phyloP scores from a whole-genome alignment of 1,140 invertebrate species.

The Whitmania pigra region DNA sequence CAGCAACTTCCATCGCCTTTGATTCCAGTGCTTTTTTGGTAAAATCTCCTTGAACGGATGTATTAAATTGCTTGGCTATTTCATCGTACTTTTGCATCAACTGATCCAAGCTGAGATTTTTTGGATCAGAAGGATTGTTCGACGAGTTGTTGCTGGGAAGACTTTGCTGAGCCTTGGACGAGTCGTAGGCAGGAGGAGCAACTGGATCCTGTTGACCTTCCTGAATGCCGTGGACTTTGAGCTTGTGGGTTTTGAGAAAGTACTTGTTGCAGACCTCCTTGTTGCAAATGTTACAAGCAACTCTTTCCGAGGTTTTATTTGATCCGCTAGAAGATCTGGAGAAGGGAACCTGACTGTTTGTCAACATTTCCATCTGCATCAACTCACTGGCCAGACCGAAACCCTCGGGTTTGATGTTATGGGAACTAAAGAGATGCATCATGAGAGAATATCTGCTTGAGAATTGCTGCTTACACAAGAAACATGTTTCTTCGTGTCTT shows the following conservation, averaged over 20 bases:
- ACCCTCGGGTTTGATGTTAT: slow-evolving; percentile 20
- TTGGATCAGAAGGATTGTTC: neutral
- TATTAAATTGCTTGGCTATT: slow-evolving; percentile 1
- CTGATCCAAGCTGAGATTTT: slow-evolving; percentile 1
- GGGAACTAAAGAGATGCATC: slow-evolving; percentile 15
- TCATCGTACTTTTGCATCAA: slow-evolving; percentile 10
- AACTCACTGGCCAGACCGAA: slow-evolving; percentile 21
- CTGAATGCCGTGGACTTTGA: slow-evolving; percentile 16
- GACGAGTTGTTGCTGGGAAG: neutral
- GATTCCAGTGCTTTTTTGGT: neutral
- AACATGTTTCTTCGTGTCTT: slow-evolving; percentile 27
- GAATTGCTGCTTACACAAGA: slow-evolving; percentile 38
- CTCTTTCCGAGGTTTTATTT: slow-evolving; percentile 31
- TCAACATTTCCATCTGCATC: slow-evolving; percentile 12
- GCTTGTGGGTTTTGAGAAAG: slow-evolving; percentile 68
- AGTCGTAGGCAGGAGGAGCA: neutral
- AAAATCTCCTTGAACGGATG: neutral
- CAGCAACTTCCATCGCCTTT: neutral
- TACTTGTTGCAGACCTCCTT: slow-evolving; percentile 98
- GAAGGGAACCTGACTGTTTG: neutral
- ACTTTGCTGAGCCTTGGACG: too few species aligned
- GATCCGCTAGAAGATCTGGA: neutral
- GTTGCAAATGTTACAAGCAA: slow-evolving; percentile 93
- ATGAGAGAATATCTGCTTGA: slow-evolving; percentile 13
- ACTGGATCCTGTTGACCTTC: neutral